These are phyloP conservation scores for Microtus ochrogaster DNA, from an alignment of 2,113 vertebrate genomes.

Conservation along the genomic window DNA sequence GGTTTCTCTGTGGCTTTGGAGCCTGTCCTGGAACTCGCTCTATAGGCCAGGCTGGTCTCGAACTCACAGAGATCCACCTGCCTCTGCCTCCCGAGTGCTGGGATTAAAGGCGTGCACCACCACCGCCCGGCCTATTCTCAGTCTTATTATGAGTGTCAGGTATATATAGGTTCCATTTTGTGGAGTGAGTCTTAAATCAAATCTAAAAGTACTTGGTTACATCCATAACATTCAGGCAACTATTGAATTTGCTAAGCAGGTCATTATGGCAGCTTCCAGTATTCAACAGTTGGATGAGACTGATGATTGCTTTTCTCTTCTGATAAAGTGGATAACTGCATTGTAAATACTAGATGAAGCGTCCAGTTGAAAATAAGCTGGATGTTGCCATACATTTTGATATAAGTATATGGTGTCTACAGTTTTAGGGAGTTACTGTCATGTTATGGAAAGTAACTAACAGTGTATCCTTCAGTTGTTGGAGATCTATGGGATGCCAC, in stretches of 20 bases:
- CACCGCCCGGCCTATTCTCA: too few relatives aligned
- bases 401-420: background rate
- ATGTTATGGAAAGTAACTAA: background rate
- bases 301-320: background rate
- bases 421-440: background rate
- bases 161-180: background rate
- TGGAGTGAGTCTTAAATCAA: background rate
- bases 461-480: background rate
- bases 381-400: background rate
- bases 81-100: too few relatives aligned
- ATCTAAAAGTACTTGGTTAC: background rate
- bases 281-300: background rate
- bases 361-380: background rate
- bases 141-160: background rate
- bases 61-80: too few relatives aligned
- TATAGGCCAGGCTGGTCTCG: too few relatives aligned
- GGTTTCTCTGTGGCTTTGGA: too few relatives aligned
- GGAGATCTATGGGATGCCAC: background rate
- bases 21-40: too few relatives aligned
- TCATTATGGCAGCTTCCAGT: background rate
- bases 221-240: background rate
- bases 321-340: background rate
- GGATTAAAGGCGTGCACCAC: too few relatives aligned
- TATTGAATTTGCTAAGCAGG: background rate
- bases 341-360: background rate